Conservation (phyloP, 1,140 invertebrate species). For the Lepidurus arcticus region DNA sequence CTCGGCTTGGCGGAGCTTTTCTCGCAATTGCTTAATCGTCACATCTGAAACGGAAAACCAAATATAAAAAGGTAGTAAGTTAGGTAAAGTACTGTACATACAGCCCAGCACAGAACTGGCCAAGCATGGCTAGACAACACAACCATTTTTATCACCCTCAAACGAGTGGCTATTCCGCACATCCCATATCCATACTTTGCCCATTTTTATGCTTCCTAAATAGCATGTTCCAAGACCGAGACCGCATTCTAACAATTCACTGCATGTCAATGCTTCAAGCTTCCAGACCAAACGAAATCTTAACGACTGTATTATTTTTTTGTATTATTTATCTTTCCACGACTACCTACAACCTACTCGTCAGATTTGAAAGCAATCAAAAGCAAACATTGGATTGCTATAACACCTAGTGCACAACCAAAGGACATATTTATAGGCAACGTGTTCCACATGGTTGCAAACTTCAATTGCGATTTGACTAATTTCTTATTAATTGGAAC, state of each 20-base stretch:
- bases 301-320: too few relatives aligned
- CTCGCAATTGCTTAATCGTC: slow-evolving; percentile 49
- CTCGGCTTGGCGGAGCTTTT: slow-evolving; percentile 48
- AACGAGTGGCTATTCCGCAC: slow-evolving; percentile 15
- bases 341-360: too few relatives aligned
- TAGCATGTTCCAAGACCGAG: slow-evolving; percentile 6
- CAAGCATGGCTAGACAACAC: slow-evolving; percentile 1
- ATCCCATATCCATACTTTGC: slow-evolving; percentile 19
- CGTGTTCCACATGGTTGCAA: too few relatives aligned
- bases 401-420: too few relatives aligned
- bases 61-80: slow-evolving; percentile 20
- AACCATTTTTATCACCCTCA: not conserved
- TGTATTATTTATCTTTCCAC: too few relatives aligned
- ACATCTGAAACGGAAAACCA: slow-evolving; percentile 44
- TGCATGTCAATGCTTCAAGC: not conserved
- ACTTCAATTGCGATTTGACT: too few relatives aligned
- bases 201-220: slow-evolving; percentile 10
- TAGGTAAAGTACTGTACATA: not conserved
- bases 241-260: not conserved
- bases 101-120: not conserved
- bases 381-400: too few relatives aligned
- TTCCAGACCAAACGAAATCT: not conserved
- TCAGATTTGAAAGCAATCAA: too few relatives aligned
- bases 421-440: too few relatives aligned
- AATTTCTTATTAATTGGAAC: too few relatives aligned